phyloP scores from a whole-genome alignment of 1,140 invertebrate genomes.

The Drosophila insularis region DNA sequence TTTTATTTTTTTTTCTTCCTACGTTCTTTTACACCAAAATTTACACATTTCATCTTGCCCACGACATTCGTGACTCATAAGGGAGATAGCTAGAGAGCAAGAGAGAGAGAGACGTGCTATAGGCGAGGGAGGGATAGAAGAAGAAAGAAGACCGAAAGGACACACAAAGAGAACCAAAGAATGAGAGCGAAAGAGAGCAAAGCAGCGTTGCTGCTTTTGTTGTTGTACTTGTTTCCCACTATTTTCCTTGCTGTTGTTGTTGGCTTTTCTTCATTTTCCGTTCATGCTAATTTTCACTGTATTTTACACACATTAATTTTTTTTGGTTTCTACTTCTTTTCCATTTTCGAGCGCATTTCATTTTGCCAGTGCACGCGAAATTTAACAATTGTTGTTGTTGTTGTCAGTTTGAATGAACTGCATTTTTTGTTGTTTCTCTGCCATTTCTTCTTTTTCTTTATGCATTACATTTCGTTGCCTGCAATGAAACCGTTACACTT shows the following conservation, averaged over 20 bases:
- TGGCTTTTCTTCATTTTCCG: slow-evolving; percentile 8
- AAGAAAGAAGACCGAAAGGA: slow-evolving; percentile 38
- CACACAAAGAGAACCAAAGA: slow-evolving; percentile 22
- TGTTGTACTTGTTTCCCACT: slow-evolving; percentile 49
- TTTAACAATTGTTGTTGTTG: slow-evolving; percentile 48
- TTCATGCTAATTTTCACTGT: slow-evolving; percentile 53
- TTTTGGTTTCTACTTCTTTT: slow-evolving; percentile 50
- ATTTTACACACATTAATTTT: slow-evolving; percentile 54
- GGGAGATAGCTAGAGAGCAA: slow-evolving; percentile 22
- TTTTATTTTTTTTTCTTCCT: background rate
- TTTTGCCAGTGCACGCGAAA: slow-evolving; percentile 47
- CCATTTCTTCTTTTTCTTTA: slow-evolving; percentile 40
- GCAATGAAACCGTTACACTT: slow-evolving; percentile 71
- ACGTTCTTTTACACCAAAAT: slow-evolving; percentile 2
- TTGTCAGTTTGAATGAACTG: slow-evolving; percentile 70
- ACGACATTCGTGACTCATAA: slow-evolving; percentile 9
- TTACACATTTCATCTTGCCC: slow-evolving; percentile 5
- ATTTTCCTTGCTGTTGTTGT: slow-evolving; percentile 48
- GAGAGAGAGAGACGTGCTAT: slow-evolving; percentile 21
- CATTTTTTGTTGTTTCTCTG: slow-evolving; percentile 32
- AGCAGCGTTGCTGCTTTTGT: slow-evolving; percentile 41
- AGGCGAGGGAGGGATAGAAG: slow-evolving; percentile 12
- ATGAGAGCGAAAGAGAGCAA: slow-evolving; percentile 17
- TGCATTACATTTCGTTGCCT: slow-evolving; percentile 45
- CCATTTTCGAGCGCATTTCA: slow-evolving; percentile 60